Evolutionary conservation across 2,888 invertebrate species (phyloP), one percentile per base, ranked within the genome.

Genomic region (Lydus trimaculatus): DNA sequence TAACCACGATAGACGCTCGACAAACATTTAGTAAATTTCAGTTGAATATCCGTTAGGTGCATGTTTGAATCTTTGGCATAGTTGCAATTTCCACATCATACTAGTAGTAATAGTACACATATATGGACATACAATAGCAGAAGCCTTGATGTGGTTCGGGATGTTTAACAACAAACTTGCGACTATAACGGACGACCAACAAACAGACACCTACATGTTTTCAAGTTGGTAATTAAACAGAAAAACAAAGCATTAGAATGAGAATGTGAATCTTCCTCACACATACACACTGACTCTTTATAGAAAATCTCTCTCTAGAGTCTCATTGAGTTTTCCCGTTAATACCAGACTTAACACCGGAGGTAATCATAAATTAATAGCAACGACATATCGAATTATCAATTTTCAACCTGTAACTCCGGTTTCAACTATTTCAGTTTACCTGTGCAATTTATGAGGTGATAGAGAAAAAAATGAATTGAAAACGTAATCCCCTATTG

Each of bases 101-200:
- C 23, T 23, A 23, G 9, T 52, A 48, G 20, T 25, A 13, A 13
- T 52, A 11, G 2, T 23, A 23, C 23, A 52, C 13, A 52, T 25
- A 52, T 5, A 52, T 52, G 13, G 52, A 52, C 39, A 15, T n/a
- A 39, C 23, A 52, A 25, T 23, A 2, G 23, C 13, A 25, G 13
- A 23, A 52, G 52, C 52, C 52, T 52, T 52, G 52, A 52, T 52
- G 52, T 52, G 52, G 52, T 52, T 52, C 52, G 25, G 13, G 13
- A 52, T 52, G 52, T 52, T 52, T 23, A 52, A 52, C 52, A 25
- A 52, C 23, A 23, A 52, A 52, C 52, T 9, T 23, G 48, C 43
- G 17, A n/a, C 43, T 43, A 43, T 1, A 43, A 43, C 7, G 43
- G 43, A 7, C 43, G 8, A 36, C 36, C 8, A 7, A 1, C 39